Conservation (phyloP, 1,140 invertebrate genomes). For the Leguminivora glycinivorella region DNA sequence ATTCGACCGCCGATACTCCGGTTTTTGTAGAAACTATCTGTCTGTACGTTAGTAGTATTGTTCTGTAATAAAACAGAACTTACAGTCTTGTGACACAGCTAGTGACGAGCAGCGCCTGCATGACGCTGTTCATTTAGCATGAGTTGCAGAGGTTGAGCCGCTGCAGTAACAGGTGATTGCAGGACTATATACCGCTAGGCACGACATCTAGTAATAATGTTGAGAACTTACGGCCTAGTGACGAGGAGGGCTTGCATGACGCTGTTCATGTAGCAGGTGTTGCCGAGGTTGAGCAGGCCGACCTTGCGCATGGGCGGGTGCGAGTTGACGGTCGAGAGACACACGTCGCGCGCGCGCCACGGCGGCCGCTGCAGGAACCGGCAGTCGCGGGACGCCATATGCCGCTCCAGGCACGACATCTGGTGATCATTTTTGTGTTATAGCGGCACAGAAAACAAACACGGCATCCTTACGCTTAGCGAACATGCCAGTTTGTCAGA, state of each 20-base stretch:
- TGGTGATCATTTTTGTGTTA: conserved; percentile 31
- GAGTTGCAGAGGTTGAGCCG: conserved; percentile 92
- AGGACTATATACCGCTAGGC: no score
- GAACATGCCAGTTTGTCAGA: no score
- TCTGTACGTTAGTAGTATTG: no score
- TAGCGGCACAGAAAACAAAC: background rate
- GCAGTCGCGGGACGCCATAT: conserved; percentile 56
- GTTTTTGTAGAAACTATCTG: no score
- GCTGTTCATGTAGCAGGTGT: conserved; percentile 94
- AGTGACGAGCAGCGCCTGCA: conserved; percentile 90
- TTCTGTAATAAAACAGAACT: no score
- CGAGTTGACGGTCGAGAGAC: conserved; percentile 31
- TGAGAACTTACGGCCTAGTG: conserved; percentile 86
- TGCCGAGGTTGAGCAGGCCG: conserved; percentile 91
- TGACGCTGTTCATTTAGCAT: conserved; percentile 92
- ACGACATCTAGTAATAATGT: no score
- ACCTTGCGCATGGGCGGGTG: conserved; percentile 75
- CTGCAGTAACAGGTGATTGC: no score
- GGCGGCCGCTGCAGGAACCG: conserved; percentile 42
- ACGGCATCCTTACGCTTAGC: no score
- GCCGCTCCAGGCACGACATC: conserved; percentile 57
- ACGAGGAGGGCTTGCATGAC: conserved; percentile 90
- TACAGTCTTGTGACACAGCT: no score
- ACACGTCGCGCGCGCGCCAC: conserved; percentile 48
- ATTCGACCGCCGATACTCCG: no score